Percentiles rank a stretch among this genome's conserved stretches.
Evolutionary conservation across 2,797 vertebrate species (phyloP).

Genomic region (Molothrus aeneus): DNA sequence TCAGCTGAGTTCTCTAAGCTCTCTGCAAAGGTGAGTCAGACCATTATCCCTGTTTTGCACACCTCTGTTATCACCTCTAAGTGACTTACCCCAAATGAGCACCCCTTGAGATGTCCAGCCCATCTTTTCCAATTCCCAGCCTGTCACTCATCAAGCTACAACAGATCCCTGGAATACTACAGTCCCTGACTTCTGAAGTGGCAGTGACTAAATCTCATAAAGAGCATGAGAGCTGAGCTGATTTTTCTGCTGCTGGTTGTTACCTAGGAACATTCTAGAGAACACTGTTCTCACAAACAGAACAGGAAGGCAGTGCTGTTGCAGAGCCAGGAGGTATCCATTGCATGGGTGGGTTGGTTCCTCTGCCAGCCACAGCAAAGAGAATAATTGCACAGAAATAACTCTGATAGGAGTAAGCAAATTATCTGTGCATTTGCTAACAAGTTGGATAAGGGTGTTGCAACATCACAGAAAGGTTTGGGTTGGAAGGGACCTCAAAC

Average conservation of each 20-base stretch:
- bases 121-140: background rate
- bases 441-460: background rate
- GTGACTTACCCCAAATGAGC: background rate
- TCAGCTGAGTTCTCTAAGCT: background rate
- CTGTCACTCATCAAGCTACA: background rate
- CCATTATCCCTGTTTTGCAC: background rate
- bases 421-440: background rate
- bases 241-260: background rate
- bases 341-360: background rate
- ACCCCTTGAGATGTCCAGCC: background rate
- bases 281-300: background rate
- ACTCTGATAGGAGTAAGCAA: background rate
- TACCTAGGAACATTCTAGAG: background rate
- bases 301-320: background rate
- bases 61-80: background rate
- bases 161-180: background rate
- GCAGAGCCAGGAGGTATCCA: accelerated
- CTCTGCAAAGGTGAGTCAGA: background rate
- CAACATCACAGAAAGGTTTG: background rate
- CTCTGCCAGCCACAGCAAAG: background rate
- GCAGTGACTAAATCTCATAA: background rate
- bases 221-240: background rate
- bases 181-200: background rate
- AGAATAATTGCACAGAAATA: background rate
- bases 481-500: background rate